A percentile compares a stretch with the other conserved stretches of the same genome.
Conservation (phyloP, 1,140 invertebrate species). For the Trissolcus basalis region DNA sequence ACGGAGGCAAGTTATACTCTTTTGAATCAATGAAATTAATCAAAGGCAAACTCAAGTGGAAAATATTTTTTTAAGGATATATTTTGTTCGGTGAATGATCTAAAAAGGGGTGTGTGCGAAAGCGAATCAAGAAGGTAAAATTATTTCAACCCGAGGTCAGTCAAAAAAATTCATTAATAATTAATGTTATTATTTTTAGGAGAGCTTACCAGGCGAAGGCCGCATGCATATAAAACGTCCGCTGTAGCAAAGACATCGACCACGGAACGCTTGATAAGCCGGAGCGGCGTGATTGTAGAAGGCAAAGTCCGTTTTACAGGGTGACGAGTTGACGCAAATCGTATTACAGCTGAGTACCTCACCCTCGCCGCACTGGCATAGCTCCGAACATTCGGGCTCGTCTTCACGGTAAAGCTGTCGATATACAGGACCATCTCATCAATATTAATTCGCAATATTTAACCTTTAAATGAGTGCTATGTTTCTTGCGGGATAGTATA, state of each 20-base stretch:
- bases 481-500: slow-evolving; percentile 43
- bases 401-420: slow-evolving; percentile 88
- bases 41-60: slow-evolving; percentile 20
- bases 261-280: slow-evolving; percentile 90
- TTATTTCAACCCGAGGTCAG: neutral
- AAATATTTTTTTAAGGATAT: neutral
- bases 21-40: slow-evolving; percentile 30
- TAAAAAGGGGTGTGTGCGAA: neutral
- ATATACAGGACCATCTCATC: slow-evolving; percentile 44
- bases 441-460: slow-evolving; percentile 59
- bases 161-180: slow-evolving; percentile 35
- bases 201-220: slow-evolving; percentile 83
- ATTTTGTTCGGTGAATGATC: neutral
- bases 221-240: slow-evolving; percentile 93
- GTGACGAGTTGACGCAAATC: slow-evolving; percentile 87
- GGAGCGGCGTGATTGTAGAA: slow-evolving; percentile 93
- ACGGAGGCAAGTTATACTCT: no score
- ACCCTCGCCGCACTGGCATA: slow-evolving; percentile 86
- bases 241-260: slow-evolving; percentile 92
- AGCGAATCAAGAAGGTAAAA: neutral
- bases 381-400: slow-evolving; percentile 88
- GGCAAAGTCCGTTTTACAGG: slow-evolving; percentile 89
- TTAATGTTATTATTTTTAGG: slow-evolving; percentile 41
- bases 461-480: slow-evolving; percentile 53
- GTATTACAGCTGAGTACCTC: slow-evolving; percentile 88